phyloP scores from a whole-genome alignment of 2,113 vertebrate genomes.

The Cephalopholis sonnerati region DNA sequence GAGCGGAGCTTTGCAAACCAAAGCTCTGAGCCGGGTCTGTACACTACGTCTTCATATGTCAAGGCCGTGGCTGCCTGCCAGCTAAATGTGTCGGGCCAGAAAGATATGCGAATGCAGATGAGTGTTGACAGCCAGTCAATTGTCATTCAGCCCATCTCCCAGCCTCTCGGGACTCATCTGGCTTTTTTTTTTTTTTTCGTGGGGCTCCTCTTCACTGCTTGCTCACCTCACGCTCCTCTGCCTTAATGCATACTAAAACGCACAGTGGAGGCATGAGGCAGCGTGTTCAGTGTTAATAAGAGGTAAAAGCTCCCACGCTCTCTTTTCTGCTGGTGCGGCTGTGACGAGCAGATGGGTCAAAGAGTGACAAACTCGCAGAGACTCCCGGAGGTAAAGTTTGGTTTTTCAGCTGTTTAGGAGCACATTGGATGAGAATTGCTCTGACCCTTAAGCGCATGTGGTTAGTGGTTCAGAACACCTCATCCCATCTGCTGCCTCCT shows the following conservation, averaged over 20 bases:
- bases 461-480: conserved; percentile 61
- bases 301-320: conserved; percentile 53
- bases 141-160: conserved; percentile 77
- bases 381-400: conserved; percentile 54
- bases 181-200: conserved; percentile 35
- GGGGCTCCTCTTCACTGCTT: conserved; percentile 58
- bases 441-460: conserved; percentile 53
- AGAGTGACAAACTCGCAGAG: conserved; percentile 46
- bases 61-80: conserved; percentile 65
- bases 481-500: conserved; percentile 56
- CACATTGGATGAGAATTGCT: conserved; percentile 51
- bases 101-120: conserved; percentile 77
- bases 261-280: conserved; percentile 42
- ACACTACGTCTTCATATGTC: conserved; percentile 76
- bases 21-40: conserved; percentile 35
- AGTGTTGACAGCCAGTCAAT: conserved; percentile 80
- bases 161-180: conserved; percentile 70
- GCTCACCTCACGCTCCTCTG: conserved; percentile 56
- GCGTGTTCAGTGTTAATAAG: conserved; percentile 64
- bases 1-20: conserved; percentile 60
- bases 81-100: conserved; percentile 64
- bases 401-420: conserved; percentile 66
- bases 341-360: conserved; percentile 61
- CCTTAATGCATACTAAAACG: conserved; percentile 73
- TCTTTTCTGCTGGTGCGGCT: conserved; percentile 38